phyloP scores from a whole-genome alignment of 2,888 invertebrate species.

The Agrotis clavis region DNA sequence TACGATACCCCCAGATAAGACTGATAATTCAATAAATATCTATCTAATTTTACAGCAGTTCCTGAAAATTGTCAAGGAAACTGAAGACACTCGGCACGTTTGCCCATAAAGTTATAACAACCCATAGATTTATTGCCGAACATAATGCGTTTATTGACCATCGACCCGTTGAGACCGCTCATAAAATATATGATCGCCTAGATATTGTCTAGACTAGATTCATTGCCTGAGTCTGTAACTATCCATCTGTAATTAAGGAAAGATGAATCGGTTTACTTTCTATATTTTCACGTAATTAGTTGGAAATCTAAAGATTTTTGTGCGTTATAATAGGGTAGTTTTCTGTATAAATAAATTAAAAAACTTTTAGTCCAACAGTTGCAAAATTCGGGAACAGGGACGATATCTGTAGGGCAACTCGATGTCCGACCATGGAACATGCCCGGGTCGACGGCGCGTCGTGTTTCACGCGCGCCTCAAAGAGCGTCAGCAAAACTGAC shows the following conservation, averaged over 20 bases:
- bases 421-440: too few species aligned
- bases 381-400: too few species aligned
- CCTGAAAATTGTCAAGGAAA: slow-evolving; percentile 4
- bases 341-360: too few species aligned
- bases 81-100: background rate
- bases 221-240: slow-evolving; percentile 26
- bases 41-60: too few species aligned
- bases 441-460: too few species aligned
- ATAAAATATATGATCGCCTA: slow-evolving; percentile 52
- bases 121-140: slow-evolving; percentile 39
- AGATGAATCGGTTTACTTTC: slow-evolving; percentile 19
- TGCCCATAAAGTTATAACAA: slow-evolving; percentile 28
- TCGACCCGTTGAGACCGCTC: slow-evolving; percentile 44
- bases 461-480: too few species aligned
- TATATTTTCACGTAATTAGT: slow-evolving; percentile 9
- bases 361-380: too few species aligned
- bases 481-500: too few species aligned
- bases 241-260: slow-evolving; percentile 42
- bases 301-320: background rate
- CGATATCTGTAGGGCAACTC: too few species aligned
- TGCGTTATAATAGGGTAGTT: background rate
- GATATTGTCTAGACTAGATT: slow-evolving; percentile 61
- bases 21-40: too few species aligned
- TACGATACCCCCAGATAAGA: too few species aligned
- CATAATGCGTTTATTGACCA: slow-evolving; percentile 55